These are phyloP conservation scores for Regulus satrapa DNA, from an alignment of 2,113 vertebrate genomes.

Conservation along the genomic window DNA sequence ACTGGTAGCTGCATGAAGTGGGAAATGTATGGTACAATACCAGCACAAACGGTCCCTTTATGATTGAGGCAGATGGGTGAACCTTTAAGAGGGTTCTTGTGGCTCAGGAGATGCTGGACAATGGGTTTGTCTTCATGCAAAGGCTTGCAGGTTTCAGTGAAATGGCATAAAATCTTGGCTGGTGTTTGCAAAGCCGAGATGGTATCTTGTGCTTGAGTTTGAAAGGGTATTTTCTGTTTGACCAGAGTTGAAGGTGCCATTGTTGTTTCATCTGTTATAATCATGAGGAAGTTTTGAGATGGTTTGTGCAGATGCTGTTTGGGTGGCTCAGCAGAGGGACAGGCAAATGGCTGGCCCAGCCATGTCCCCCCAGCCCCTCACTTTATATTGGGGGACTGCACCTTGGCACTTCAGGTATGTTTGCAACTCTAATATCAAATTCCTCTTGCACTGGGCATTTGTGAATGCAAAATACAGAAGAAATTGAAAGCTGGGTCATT, in stretches of 20 bases:
- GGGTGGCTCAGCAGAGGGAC: not conserved
- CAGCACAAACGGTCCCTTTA: not conserved
- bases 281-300: not conserved
- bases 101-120: not conserved
- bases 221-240: not conserved
- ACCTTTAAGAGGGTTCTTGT: not conserved
- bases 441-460: not conserved
- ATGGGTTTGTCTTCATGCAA: not conserved
- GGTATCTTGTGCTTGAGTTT: not conserved
- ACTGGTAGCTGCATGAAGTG: not conserved
- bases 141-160: not conserved
- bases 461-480: not conserved
- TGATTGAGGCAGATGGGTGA: not conserved
- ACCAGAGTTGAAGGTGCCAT: not conserved
- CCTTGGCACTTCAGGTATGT: not conserved
- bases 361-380: not conserved
- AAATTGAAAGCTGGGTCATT: not conserved
- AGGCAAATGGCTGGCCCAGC: not conserved
- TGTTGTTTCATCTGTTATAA: not conserved
- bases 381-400: not conserved
- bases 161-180: not conserved
- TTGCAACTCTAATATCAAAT: not conserved
- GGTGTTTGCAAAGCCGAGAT: not conserved
- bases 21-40: not conserved
- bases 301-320: not conserved